Conservation (phyloP, 2,797 vertebrate species). For the Fundulus diaphanus region DNA sequence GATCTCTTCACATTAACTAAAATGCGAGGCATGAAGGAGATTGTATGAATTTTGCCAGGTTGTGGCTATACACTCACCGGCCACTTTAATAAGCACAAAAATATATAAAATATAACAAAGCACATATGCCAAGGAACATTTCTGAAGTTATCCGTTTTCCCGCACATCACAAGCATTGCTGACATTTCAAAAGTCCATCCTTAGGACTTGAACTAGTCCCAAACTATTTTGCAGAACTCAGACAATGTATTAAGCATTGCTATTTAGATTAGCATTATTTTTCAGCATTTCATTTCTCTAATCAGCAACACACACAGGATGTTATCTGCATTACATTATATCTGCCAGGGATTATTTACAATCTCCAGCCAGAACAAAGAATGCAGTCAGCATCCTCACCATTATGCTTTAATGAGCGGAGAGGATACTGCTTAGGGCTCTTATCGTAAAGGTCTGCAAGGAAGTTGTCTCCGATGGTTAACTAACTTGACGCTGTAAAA, state of each 20-base stretch:
- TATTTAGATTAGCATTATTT: not conserved
- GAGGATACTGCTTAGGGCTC: not conserved
- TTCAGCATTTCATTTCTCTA: not conserved
- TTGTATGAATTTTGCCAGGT: constrained; percentile 53
- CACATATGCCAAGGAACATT: not conserved
- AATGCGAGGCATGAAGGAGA: constrained; percentile 55
- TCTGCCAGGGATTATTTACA: not conserved
- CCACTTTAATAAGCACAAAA: not conserved
- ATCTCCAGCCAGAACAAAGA: not conserved
- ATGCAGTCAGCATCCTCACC: not conserved
- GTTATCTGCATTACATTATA: not conserved
- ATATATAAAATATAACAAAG: not conserved
- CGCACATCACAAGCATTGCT: not conserved
- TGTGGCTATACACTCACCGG: constrained; percentile 53
- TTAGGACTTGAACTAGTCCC: not conserved
- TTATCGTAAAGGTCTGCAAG: not conserved
- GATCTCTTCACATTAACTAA: constrained; percentile 72
- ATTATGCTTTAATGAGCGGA: not conserved
- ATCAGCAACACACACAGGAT: not conserved
- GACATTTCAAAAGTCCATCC: not conserved
- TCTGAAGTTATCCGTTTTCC: not conserved
- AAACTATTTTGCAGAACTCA: not conserved
- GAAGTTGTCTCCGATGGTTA: not conserved
- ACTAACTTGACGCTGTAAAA: not conserved
- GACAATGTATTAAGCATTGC: not conserved